A percentile compares a stretch with the other conserved stretches of the same genome.
phyloP scores from a whole-genome alignment of 2,797 vertebrate genomes.

The Hafferia zeledoni region DNA sequence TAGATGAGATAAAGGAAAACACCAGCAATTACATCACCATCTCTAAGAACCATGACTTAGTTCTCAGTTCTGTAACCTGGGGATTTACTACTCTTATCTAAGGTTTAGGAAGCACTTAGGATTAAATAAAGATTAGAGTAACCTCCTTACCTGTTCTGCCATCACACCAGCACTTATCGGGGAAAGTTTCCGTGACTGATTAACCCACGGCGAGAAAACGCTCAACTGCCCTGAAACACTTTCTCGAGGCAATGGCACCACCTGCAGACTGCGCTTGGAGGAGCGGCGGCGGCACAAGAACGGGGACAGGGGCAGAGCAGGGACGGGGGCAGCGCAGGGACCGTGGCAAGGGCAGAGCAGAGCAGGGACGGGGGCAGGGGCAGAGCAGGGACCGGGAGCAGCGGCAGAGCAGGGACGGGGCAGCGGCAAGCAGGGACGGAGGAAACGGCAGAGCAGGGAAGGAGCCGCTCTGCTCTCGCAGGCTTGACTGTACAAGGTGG shows the following conservation, averaged over 20 bases:
- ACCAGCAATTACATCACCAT: background rate
- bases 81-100: background rate
- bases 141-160: background rate
- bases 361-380: background rate
- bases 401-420: no score
- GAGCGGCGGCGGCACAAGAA: background rate
- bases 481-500: fast-evolving
- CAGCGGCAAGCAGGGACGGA: no score
- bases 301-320: background rate
- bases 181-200: fast-evolving
- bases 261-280: background rate
- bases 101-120: background rate
- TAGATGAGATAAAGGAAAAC: background rate
- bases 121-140: background rate
- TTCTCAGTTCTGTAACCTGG: fast-evolving
- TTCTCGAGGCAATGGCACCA: background rate
- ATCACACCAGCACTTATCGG: fast-evolving
- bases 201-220: fast-evolving
- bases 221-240: fast-evolving
- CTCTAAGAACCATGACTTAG: fast-evolving
- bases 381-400: no score
- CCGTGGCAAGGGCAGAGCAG: background rate
- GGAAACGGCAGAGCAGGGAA: background rate
- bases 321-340: background rate
- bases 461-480: background rate